Percentiles rank a stretch among this genome's conserved stretches.
These are phyloP conservation scores for Lophochroa leadbeateri DNA, from an alignment of 2,113 vertebrate genomes.

Conservation along the genomic window DNA sequence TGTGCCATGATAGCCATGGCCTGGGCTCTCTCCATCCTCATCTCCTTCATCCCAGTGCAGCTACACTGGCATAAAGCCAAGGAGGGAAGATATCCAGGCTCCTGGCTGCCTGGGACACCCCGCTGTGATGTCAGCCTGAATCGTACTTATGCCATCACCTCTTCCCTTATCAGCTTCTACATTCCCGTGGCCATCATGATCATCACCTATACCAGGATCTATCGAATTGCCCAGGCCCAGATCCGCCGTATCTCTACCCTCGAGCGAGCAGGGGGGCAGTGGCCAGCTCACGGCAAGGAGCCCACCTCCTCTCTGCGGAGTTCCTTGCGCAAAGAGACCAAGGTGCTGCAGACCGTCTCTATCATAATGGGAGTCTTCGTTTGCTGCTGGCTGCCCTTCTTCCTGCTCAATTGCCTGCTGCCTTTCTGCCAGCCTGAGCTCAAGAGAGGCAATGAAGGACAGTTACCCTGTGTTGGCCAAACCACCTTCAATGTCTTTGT, in stretches of 20 bases:
- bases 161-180: constrained; percentile 73
- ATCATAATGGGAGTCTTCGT: constrained; percentile 86
- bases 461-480: constrained; percentile 73
- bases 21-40: constrained; percentile 81
- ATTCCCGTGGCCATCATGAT: constrained; percentile 85
- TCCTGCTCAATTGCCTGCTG: constrained; percentile 83
- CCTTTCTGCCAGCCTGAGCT: constrained; percentile 75
- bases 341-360: constrained; percentile 83
- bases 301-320: constrained; percentile 69
- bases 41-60: constrained; percentile 83
- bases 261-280: constrained; percentile 75
- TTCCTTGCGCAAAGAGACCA: constrained; percentile 83
- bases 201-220: constrained; percentile 82
- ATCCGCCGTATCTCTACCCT: constrained; percentile 81
- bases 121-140: constrained; percentile 81
- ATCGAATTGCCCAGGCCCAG: constrained; percentile 83
- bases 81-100: not conserved
- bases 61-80: constrained; percentile 80
- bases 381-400: constrained; percentile 86
- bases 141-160: constrained; percentile 79
- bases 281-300: constrained; percentile 36
- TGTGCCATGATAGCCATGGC: constrained; percentile 79
- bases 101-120: not conserved
- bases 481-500: constrained; percentile 83
- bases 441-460: not conserved